Evolutionary conservation across 1,140 invertebrate species (phyloP).

Genomic region (Chymomyza costata): DNA sequence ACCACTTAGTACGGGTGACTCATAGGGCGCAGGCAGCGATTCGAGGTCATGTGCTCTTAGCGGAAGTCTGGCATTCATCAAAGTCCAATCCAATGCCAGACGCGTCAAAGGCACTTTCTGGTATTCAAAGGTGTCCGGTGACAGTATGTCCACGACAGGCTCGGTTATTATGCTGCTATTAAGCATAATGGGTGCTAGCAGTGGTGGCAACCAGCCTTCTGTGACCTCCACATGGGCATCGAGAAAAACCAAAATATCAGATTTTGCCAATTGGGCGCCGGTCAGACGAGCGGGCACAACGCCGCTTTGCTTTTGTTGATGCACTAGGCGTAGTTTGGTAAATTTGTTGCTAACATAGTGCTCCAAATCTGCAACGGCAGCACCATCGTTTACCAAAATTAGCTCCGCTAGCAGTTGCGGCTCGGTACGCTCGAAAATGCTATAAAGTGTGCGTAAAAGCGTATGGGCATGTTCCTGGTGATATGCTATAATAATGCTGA

Average conservation of each 20-base stretch:
- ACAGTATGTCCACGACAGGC: slow-evolving; percentile 79
- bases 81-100: slow-evolving; percentile 96
- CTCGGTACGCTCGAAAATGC: slow-evolving; percentile 87
- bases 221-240: slow-evolving; percentile 94
- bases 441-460: slow-evolving; percentile 86
- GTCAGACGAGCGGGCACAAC: slow-evolving; percentile 89
- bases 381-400: slow-evolving; percentile 93
- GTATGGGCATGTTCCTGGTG: slow-evolving; percentile 94
- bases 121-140: slow-evolving; percentile 76
- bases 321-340: slow-evolving; percentile 1
- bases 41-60: slow-evolving; percentile 85
- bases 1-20: slow-evolving; percentile 93
- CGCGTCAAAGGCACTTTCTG: slow-evolving; percentile 66
- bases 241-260: slow-evolving; percentile 90
- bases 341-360: slow-evolving; percentile 42
- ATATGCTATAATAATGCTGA: slow-evolving; percentile 92
- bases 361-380: slow-evolving; percentile 79
- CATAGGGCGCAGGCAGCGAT: slow-evolving; percentile 89
- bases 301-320: slow-evolving; percentile 79
- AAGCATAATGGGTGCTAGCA: slow-evolving; percentile 82
- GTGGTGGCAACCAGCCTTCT: slow-evolving; percentile 86
- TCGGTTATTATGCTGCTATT: no score
- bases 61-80: slow-evolving; percentile 94
- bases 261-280: slow-evolving; percentile 86
- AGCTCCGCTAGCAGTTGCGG: slow-evolving; percentile 87